Evolutionary conservation across 2,888 invertebrate species (phyloP), one percentile per base, ranked within the genome.

Genomic region (Melinaea menophilus): DNA sequence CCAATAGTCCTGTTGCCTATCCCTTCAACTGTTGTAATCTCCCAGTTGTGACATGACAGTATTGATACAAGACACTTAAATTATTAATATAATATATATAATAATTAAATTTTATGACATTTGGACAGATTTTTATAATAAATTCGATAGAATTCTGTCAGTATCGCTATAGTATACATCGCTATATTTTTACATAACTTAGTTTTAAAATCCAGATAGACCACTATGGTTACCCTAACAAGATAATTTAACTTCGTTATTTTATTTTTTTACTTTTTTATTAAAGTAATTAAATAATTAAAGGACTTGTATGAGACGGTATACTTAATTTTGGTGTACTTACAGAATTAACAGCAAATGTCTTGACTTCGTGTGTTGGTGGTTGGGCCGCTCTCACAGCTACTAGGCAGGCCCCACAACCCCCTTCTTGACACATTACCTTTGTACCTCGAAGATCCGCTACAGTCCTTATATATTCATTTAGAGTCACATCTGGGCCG

Each of bases 401-500:
- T n/a, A 93, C 93, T 2, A 93, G 85, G 73, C 95, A 95, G 0
- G 92, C 92, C 0, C 95, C 95, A 72, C 95, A 95, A 0, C 95
- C 95, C 0, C 95, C 95, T 76, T 95, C 95, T 45, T 91, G 91
- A 71, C 95, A 95, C 94, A 94, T 94, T 5, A 85, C 89, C 74
- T 95, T 95, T 0, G 95, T 95, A 1, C 95, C 95, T 3, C 91
- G 92, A 0, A 95, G 80, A 62, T 92, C 90, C 0, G 92, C 92
- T 66, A 92, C 86, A 1, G 92, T 91, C 4, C 95, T 84, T 57
- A 95, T 92, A 73, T 91, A 95, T 47, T 92, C 90, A 70, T 94
- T 94, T 1, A 95, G 81, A 0, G 93, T 90, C 0, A 93, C 93
- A 51, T 92, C 91, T 0, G 93, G 91, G 2, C 85, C 82, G 7